Percentiles rank a stretch among this genome's conserved stretches.
phyloP scores from a whole-genome alignment of 1,140 invertebrate species.

The Bombus huntii region DNA sequence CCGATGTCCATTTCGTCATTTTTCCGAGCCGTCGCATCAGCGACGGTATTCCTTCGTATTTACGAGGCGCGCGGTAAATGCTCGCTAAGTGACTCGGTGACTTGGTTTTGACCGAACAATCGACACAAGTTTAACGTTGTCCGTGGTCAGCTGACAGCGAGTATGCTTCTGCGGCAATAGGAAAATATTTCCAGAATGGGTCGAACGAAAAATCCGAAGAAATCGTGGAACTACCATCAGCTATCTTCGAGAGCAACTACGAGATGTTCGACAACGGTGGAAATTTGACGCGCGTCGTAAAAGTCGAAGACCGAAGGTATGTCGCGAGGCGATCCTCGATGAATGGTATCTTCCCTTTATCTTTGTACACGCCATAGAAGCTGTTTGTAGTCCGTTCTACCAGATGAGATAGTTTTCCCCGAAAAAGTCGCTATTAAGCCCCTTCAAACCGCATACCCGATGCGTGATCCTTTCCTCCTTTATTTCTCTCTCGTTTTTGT shows the following conservation, averaged over 20 bases:
- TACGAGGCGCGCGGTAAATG: conserved; percentile 36
- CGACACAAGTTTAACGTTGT: not conserved
- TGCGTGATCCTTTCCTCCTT: conserved; percentile 9
- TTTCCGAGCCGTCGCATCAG: not conserved
- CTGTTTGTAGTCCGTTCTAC: conserved; percentile 13
- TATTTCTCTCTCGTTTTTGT: not conserved
- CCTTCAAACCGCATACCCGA: not conserved
- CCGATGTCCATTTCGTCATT: conserved; percentile 35
- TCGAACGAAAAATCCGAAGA: not conserved
- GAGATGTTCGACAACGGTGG: conserved; percentile 34
- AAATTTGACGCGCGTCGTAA: conserved; percentile 57
- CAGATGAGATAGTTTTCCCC: conserved; percentile 37
- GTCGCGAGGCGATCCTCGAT: conserved; percentile 30
- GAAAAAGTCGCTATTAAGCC: conserved; percentile 40
- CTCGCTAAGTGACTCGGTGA: conserved; percentile 28
- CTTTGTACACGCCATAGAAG: conserved; percentile 28
- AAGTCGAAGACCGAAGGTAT: conserved; percentile 16
- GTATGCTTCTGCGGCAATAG: not conserved
- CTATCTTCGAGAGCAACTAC: conserved; percentile 20
- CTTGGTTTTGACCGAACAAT: not conserved
- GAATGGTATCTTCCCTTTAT: conserved; percentile 55
- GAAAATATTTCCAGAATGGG: not conserved
- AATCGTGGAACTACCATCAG: conserved; percentile 6
- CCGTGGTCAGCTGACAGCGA: not conserved
- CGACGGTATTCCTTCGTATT: not conserved